phyloP scores from a whole-genome alignment of 2,113 vertebrate species.

The Sinosuthora webbiana region DNA sequence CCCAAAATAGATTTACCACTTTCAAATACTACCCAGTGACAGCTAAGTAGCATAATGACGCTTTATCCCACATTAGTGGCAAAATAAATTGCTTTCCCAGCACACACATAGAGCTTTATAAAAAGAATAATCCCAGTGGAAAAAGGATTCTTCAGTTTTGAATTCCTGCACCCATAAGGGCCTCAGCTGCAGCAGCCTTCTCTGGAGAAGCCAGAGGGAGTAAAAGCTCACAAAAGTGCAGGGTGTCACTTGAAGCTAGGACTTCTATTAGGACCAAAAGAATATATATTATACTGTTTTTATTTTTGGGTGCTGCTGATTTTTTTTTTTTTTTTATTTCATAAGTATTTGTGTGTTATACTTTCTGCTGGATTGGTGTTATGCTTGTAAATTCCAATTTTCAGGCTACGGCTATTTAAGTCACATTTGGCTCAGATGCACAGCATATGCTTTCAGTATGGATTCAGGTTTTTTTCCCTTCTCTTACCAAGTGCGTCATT shows the following conservation, averaged over 20 bases:
- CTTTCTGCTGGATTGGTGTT: not conserved
- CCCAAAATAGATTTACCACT: not conserved
- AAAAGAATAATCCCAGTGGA: constrained; percentile 20
- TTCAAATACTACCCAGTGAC: not conserved
- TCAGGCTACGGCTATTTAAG: not conserved
- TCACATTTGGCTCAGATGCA: not conserved
- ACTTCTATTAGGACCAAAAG: not conserved
- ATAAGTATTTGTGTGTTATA: not conserved
- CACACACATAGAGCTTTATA: not conserved
- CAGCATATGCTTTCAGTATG: not conserved
- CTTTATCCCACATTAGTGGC: not conserved
- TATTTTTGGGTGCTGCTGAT: not conserved
- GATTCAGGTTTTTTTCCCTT: not conserved
- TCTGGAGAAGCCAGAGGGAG: not conserved
- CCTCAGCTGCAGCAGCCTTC: not conserved
- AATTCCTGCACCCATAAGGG: not conserved
- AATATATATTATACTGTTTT: not conserved
- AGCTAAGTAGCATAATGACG: not conserved
- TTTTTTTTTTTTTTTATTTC: not conserved
- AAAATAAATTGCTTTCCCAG: constrained; percentile 48
- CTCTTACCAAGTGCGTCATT: not conserved
- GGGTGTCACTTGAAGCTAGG: not conserved
- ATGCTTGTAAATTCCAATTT: not conserved
- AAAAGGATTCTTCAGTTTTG: not conserved
- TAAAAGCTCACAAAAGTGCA: not conserved